These are phyloP conservation scores for Naja naja DNA, from an alignment of 2,113 vertebrate species.

Conservation along the genomic window DNA sequence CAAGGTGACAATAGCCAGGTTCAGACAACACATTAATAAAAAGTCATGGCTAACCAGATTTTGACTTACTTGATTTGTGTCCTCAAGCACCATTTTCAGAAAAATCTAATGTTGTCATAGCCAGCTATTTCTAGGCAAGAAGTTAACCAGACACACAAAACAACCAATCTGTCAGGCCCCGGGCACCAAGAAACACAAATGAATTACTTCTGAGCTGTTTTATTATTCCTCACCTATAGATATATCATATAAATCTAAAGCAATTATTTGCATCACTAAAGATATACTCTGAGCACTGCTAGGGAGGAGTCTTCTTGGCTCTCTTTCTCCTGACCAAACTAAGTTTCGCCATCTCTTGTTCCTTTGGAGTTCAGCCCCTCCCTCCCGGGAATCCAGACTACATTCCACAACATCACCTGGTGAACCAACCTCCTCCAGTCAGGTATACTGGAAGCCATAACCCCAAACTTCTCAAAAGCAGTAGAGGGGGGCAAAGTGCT, in stretches of 20 bases:
- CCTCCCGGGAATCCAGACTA: no score
- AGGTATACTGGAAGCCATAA: not conserved
- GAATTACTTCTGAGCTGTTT: no score
- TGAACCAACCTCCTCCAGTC: not conserved
- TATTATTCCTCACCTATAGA: no score
- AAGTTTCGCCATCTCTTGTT: no score
- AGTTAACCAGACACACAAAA: not conserved
- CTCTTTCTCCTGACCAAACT: no score
- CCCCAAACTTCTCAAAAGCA: not conserved
- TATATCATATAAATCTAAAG: no score
- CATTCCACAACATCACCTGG: not conserved
- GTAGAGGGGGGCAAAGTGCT: not conserved
- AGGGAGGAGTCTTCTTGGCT: no score
- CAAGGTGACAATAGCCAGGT: not conserved
- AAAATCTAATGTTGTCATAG: not conserved
- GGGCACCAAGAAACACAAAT: no score
- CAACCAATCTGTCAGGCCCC: not conserved
- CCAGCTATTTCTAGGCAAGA: not conserved
- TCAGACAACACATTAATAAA: not conserved
- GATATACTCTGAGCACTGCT: no score
- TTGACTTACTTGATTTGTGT: not conserved
- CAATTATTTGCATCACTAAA: no score
- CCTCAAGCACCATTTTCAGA: not conserved
- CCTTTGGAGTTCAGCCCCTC: no score
- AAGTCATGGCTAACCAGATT: not conserved